Conservation (phyloP, 2,113 vertebrate species). For the Tauraco erythrolophus region DNA sequence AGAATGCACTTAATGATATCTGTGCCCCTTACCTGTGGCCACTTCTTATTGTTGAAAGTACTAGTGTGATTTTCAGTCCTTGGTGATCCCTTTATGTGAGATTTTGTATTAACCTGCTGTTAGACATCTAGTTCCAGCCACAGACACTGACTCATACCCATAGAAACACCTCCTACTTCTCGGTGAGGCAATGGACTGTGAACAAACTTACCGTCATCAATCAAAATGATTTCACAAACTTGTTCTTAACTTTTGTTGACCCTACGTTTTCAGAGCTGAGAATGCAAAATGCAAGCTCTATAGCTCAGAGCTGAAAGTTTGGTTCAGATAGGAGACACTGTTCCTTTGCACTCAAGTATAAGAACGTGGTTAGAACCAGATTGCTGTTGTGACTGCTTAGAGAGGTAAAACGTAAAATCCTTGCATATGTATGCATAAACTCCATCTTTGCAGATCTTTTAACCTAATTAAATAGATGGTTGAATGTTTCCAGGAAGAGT, state of each 20-base stretch:
- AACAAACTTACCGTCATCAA: not conserved
- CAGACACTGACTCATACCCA: not conserved
- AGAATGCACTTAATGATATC: not conserved
- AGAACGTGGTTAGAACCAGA: not conserved
- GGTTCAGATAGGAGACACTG: not conserved
- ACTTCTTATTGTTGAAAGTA: not conserved
- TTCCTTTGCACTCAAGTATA: not conserved
- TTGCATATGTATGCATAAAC: not conserved
- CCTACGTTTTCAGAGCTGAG: not conserved
- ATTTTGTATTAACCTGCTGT: not conserved
- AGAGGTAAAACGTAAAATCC: not conserved
- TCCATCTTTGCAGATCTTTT: not conserved
- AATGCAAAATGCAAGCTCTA: not conserved
- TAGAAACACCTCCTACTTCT: not conserved
- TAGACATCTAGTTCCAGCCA: not conserved
- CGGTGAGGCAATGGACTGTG: not conserved
- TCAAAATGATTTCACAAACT: conserved; percentile 23
- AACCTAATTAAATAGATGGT: not conserved
- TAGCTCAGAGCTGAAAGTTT: not conserved
- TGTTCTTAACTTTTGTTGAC: not conserved
- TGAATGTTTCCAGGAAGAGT: not conserved
- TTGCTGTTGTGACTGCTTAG: not conserved
- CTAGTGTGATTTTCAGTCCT: not conserved
- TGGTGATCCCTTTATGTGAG: not conserved
- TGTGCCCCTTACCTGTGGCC: not conserved